Evolutionary conservation across 2,888 invertebrate genomes (phyloP), one percentile per base, ranked within the genome.

Genomic region (Camptogramma bilineatum): DNA sequence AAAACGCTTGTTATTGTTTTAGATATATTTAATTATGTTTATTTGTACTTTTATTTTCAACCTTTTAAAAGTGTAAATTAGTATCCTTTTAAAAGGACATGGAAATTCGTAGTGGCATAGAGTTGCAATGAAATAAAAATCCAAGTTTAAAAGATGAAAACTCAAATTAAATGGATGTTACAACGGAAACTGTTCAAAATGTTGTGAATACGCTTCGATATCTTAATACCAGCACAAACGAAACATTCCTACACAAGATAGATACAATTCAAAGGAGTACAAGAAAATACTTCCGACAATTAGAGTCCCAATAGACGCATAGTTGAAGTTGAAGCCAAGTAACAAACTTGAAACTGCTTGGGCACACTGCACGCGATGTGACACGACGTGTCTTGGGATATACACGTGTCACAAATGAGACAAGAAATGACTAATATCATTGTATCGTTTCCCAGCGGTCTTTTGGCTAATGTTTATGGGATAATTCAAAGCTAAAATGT

Each of bases 211-310:
- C 13, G n/a, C n/a, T n/a, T 39, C 13, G 28, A n/a, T 2, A 5
- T 28, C 28, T 28, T 4, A 28, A 39, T 39, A 39, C 13, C 34
- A 3, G 34, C 13, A 39, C 4, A 13, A 39, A 13, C 13, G 3
- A 39, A 39, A 39, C 13, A 39, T 39, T 39, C 34, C 34, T 4
- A 42, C 2, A 54, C 51, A 51, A 31, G 48, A 51, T 31, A 50
- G 56, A 65, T 24, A 52, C 56, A 13, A 52, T 61, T 59, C 42
- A 53, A 57, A 39, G 59, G 62, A 64, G 67, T 56, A 62, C 28
- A 70, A 73, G 80, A 76, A 76, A 79, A 77, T 71, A 74, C 75
- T 77, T 75, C 71, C 74, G 72, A 76, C 79, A 78, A 79, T 79
- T 74, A 77, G 79, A 75, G 66, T 75, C 75, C 76, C 75, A 62